Conservation (phyloP, 2,888 invertebrate species). For the Phortica okadai region DNA sequence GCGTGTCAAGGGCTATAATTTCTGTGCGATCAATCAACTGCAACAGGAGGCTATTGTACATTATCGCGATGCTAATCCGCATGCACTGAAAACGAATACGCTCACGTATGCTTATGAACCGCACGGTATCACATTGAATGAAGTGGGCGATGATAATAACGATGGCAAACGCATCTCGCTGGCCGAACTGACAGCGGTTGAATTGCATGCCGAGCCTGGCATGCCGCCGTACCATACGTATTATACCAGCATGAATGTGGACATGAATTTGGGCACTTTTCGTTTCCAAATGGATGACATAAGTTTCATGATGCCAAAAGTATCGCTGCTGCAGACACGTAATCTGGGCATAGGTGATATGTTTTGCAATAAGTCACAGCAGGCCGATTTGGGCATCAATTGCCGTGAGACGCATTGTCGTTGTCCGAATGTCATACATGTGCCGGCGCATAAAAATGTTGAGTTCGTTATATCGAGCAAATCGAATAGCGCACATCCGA, state of each 20-base stretch:
- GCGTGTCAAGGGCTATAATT: constrained; percentile 69
- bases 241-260: constrained; percentile 69
- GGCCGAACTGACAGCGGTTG: constrained; percentile 57
- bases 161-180: constrained; percentile 53
- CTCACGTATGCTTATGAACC: constrained; percentile 65
- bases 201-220: constrained; percentile 44
- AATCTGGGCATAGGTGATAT: constrained; percentile 65
- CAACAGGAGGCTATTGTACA: constrained; percentile 72
- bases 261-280: constrained; percentile 54
- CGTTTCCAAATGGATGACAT: constrained; percentile 73
- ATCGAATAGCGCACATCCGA: constrained; percentile 66
- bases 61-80: constrained; percentile 62
- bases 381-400: constrained; percentile 61
- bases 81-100: constrained; percentile 51
- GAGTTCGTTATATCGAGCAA: constrained; percentile 69
- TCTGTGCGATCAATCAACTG: constrained; percentile 62
- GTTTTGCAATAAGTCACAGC: constrained; percentile 69
- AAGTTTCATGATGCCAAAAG: constrained; percentile 64
- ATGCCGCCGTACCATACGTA: constrained; percentile 55
- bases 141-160: constrained; percentile 57
- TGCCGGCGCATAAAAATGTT: constrained; percentile 66
- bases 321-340: constrained; percentile 69
- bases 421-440: constrained; percentile 72
- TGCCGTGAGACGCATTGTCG: constrained; percentile 65
- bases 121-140: constrained; percentile 60